Evolutionary conservation across 2,113 vertebrate species (phyloP), one percentile per base, ranked within the genome.

Genomic region (Dipodomys merriami): DNA sequence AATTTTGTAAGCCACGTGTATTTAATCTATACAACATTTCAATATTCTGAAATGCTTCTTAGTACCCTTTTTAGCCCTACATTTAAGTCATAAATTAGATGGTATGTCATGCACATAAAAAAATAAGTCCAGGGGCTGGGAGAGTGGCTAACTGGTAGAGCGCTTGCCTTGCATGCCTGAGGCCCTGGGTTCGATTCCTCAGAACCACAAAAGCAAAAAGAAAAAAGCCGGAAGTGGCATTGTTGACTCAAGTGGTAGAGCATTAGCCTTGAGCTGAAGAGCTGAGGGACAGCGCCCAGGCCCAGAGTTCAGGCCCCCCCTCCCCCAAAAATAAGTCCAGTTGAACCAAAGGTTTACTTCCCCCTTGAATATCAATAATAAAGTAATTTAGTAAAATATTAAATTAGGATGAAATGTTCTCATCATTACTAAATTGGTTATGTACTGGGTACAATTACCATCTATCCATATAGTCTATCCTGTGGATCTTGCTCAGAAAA

Each of bases 291-390:
- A 39, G 39, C 39, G 39, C 39, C 5, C 39, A 39, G 39, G 39
- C 39, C 39, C 39, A 39, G 39, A 39, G 39, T 39, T 39, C 39
- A 39, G 39, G 39, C 39, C 39, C 39, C 39, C 35, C 35, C 3
- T 3, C 35, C 39, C 39, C 39, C 39, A 39, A 39, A 88, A 73
- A 9, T 49, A 88, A 39, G 2, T 35, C 33, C 11, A 30, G 1
- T 68, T 82, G 15, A 73, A 13, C 29, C 0, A 33, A 4, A 8
- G 2, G 2, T 6, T 3, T 8, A 4, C 6, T 29, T 22, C 7
- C 4, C 44, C 3, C 0, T 78, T 30, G 29, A 65, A 5, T 72
- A 30, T 82, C 29, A 76, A 8, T 27, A 29, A 33, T 33, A 30
- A 60, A 25, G 12, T 64, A 77, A 25, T 82, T 81, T 86, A 35